These are phyloP conservation scores for Telmatochromis sp. DNA, from an alignment of 2,113 vertebrate species.

Conservation along the genomic window DNA sequence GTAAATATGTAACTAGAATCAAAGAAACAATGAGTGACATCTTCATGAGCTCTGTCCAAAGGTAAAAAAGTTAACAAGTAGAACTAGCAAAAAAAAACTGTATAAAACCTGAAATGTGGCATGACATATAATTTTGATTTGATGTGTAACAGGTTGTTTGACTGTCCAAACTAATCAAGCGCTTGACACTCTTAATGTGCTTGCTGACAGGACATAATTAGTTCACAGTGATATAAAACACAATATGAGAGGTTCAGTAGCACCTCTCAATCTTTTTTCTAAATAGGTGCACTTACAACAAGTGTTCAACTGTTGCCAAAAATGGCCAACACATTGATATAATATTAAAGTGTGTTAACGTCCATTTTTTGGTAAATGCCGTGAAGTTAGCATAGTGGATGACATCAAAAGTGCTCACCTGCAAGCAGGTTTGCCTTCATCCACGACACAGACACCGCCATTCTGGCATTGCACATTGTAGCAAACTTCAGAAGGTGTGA, in stretches of 20 bases:
- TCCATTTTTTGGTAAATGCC: not conserved
- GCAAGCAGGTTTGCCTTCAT: slow-evolving; percentile 55
- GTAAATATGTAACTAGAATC: not conserved
- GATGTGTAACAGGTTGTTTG: not conserved
- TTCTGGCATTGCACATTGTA: slow-evolving; percentile 72
- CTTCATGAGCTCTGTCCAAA: not conserved
- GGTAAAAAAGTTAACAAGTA: not conserved
- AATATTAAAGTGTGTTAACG: not conserved
- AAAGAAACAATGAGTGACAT: not conserved
- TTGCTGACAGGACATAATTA: not conserved
- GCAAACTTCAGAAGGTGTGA: slow-evolving; percentile 35
- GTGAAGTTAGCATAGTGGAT: not conserved
- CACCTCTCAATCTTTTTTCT: not conserved
- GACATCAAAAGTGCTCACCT: slow-evolving; percentile 65
- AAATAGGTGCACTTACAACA: not conserved
- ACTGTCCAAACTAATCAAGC: not conserved
- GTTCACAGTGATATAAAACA: not conserved
- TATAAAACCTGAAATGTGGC: not conserved
- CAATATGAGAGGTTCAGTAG: not conserved
- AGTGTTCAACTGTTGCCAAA: not conserved
- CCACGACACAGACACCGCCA: slow-evolving; percentile 70
- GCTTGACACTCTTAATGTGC: not conserved
- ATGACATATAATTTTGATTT: not conserved
- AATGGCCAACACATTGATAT: not conserved
- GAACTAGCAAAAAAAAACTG: not conserved